Evolutionary conservation across 2,888 invertebrate genomes (phyloP), one percentile per base, ranked within the genome.

Genomic region (Drosophila paranaensis): DNA sequence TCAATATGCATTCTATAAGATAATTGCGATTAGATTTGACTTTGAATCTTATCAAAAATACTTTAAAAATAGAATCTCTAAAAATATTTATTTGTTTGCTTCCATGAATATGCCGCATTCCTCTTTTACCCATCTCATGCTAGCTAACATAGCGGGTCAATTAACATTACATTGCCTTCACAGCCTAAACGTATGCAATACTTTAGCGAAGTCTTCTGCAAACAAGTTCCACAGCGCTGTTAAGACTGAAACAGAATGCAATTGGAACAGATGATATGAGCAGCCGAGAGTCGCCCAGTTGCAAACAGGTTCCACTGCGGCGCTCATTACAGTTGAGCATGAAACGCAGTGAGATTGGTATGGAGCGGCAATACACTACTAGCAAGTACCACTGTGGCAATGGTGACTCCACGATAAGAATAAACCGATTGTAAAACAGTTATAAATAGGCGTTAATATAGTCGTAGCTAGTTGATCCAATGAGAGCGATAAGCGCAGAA

Each of bases 101-200:
- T 27, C 10, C 27, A 30, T 30, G n/a, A 54, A 54, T 54, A 27
- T n/a, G n/a, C n/a, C 5, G n/a, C n/a, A n/a, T 6, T 27, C n/a
- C 6, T 10, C n/a, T 27, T n/a, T 37, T 9, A 39, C 5, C 5
- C 33, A 27, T 50, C 11, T 42, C 30, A 48, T 11, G 42, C 30
- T 42, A 14, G 25, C 4, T 39, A 69, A 63, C 69, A 65, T 50
- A 37, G 6, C 46, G 60, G 35, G 37, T 40, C 30, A 16, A 3
- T 53, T 60, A 60, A 60, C 67, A 65, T 10, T 54, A 42, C 37
- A 69, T 51, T 64, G 35, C 0, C 1, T 0, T 9, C 9, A 27
- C 73, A 16, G 46, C 77, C 51, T n/a, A 33, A 51, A 67, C 20
- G 42, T 72, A 84, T 61, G 79, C 84, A 43, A 65, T 20, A 20